Evolutionary conservation across 2,113 vertebrate species (phyloP), one percentile per base, ranked within the genome.

Genomic region (Garra rufa): DNA sequence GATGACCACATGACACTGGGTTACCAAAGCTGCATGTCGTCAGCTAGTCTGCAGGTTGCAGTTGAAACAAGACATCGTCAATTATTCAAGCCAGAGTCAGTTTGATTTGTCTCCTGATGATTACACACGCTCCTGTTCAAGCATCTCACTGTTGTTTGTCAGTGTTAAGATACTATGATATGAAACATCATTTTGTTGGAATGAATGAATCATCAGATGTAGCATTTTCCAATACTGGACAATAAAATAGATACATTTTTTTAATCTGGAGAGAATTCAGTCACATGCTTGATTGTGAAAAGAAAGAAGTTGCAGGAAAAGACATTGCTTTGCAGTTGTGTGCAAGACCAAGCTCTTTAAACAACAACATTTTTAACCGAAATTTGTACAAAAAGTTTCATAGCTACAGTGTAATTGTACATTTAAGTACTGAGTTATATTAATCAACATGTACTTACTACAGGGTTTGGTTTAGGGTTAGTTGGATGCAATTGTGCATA

Each of bases 81-180:
- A 92, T 90, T 85, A 92, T 92, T 92, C 19, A 93, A 85, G 85
- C 9, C 38, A 71, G 46, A 81, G 57, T 77, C 52, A 44, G 44
- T 83, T 87, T 78, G 30, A 59, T 57, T 85, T 79, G 48, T 69
- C 43, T 80, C 69, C 41, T 15, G 69, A 24, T n/a, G 43, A 73
- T 44, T 26, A 44, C 69, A 26, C 41, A 44, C 43, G n/a, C 59
- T 80, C 26, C 46, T 76, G 19, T 28, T 52, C 73, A 76, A 76
- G 48, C 15, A 73, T 26, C 41, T 44, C n/a, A 71, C 30, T 10
- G 17, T 4, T 24, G 41, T n/a, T 71, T 7, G 11, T 28, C 59
- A 14, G 70, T 46, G 1, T 43, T 44, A 48, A 43, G 19, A 59
- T 17, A 38, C 2, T 38, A 44, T 71, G 30, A 70, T 11, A 30